Conservation (phyloP, 2,113 vertebrate species). For the Oncorhynchus keta region DNA sequence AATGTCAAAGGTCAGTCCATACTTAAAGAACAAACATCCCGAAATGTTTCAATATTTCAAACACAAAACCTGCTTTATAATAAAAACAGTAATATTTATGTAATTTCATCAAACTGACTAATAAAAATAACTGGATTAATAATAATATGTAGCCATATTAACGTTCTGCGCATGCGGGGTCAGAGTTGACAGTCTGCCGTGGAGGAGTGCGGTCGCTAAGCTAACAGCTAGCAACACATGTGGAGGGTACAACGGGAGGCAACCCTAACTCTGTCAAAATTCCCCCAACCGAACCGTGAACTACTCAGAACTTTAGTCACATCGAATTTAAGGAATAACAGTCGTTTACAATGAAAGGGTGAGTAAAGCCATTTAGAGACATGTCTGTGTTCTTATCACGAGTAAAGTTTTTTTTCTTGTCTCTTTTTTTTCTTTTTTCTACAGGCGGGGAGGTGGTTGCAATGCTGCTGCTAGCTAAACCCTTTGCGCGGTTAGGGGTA, state of each 20-base stretch:
- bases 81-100: background rate
- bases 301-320: constrained; percentile 53
- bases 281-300: constrained; percentile 46
- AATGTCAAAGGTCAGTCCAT: background rate
- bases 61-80: background rate
- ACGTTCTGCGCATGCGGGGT: constrained; percentile 51
- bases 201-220: constrained; percentile 67
- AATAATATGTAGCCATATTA: background rate
- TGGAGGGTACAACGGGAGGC: constrained; percentile 78
- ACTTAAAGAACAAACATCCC: background rate
- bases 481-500: constrained; percentile 27
- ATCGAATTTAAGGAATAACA: constrained; percentile 59
- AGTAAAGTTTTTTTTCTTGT: constrained; percentile 69
- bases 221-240: constrained; percentile 75
- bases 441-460: constrained; percentile 59
- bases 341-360: constrained; percentile 80
- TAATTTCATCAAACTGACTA: background rate
- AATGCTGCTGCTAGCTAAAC: constrained; percentile 38
- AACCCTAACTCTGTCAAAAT: constrained; percentile 67
- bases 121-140: background rate
- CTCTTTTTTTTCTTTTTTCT: constrained; percentile 61
- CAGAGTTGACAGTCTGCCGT: constrained; percentile 68
- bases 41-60: background rate
- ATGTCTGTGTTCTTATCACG: constrained; percentile 49
- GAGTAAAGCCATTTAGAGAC: constrained; percentile 63